phyloP scores from a whole-genome alignment of 2,888 invertebrate species.

The Macrophya alboannulata region DNA sequence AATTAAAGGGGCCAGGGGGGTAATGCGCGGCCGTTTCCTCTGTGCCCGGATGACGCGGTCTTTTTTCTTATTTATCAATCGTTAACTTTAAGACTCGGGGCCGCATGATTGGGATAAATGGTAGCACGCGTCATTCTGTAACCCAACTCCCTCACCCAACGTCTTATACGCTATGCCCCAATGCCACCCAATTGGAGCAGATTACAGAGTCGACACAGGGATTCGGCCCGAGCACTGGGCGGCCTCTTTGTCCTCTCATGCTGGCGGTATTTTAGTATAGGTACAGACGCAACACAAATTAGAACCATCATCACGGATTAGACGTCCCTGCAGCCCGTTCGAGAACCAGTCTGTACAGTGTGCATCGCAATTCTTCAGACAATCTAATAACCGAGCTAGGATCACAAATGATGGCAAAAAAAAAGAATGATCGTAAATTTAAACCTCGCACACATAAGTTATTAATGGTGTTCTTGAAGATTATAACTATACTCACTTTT shows the following conservation, averaged over 20 bases:
- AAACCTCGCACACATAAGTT: neutral
- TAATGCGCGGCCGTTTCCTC: conserved; percentile 69
- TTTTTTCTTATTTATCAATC: conserved; percentile 76
- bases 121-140: conserved; percentile 78
- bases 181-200: conserved; percentile 76
- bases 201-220: conserved; percentile 78
- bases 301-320: conserved; percentile 77
- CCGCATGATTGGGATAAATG: conserved; percentile 79
- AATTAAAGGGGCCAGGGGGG: conserved; percentile 39
- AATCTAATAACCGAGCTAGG: neutral
- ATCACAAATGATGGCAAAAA: neutral
- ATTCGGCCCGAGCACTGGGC: conserved; percentile 73
- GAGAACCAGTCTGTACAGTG: neutral
- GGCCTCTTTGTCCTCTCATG: conserved; percentile 75
- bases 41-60: conserved; percentile 74
- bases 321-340: conserved; percentile 65
- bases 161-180: conserved; percentile 61
- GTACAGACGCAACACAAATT: conserved; percentile 74
- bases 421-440: neutral
- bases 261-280: conserved; percentile 60
- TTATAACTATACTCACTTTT: neutral
- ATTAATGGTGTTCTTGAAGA: too few species aligned
- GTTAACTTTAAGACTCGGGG: conserved; percentile 71
- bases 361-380: neutral
- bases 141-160: conserved; percentile 64